Conservation (phyloP, 1,140 invertebrate genomes). For the Wiebesia pumilae region DNA sequence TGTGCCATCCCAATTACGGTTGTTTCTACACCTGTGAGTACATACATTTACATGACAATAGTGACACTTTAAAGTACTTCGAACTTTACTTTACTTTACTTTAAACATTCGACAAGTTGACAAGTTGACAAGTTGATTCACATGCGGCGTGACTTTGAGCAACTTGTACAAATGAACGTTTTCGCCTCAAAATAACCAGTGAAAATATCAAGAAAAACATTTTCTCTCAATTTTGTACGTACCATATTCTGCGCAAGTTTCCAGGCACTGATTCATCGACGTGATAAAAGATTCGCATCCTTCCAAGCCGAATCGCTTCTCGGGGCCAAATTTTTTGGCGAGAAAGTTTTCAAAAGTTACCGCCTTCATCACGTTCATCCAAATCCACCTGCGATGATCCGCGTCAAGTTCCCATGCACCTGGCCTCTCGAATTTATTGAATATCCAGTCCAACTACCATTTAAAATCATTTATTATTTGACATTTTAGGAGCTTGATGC, state of each 20-base stretch:
- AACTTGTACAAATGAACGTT: too few species aligned
- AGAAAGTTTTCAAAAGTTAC: slow-evolving; percentile 91
- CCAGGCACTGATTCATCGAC: slow-evolving; percentile 91
- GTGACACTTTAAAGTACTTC: too few species aligned
- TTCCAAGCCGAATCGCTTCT: slow-evolving; percentile 94
- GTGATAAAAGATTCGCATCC: slow-evolving; percentile 94
- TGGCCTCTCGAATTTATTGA: slow-evolving; percentile 87
- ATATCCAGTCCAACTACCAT: slow-evolving; percentile 85
- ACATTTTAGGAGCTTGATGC: too few species aligned
- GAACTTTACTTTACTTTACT: too few species aligned
- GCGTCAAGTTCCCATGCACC: slow-evolving; percentile 79
- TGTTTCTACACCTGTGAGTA: slow-evolving; percentile 81
- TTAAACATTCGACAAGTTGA: too few species aligned
- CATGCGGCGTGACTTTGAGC: too few species aligned
- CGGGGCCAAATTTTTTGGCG: slow-evolving; percentile 90
- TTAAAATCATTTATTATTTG: too few species aligned
- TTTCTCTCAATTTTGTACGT: not conserved
- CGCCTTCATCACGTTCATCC: slow-evolving; percentile 84
- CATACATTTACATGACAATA: too few species aligned
- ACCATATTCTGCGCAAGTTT: slow-evolving; percentile 82
- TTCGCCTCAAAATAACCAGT: too few species aligned
- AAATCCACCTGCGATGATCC: slow-evolving; percentile 83
- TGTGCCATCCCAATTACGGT: slow-evolving; percentile 95
- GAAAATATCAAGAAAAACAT: not conserved
- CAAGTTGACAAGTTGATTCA: too few species aligned